These are phyloP conservation scores for Serranus cabrilla DNA, from an alignment of 2,797 vertebrate genomes.

Conservation along the genomic window DNA sequence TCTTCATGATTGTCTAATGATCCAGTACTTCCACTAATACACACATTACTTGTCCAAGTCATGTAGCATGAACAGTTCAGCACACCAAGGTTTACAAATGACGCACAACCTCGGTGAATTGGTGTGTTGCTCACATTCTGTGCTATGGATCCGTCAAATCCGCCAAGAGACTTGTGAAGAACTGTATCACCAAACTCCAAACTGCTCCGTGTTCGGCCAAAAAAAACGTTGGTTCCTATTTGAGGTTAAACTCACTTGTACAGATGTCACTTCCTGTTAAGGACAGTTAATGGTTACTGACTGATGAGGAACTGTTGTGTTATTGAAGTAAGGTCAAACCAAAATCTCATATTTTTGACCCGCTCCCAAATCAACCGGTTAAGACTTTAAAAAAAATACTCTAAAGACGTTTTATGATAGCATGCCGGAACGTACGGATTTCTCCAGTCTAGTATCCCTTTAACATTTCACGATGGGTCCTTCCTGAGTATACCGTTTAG, in stretches of 20 bases:
- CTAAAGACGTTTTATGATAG: slow-evolving; percentile 26
- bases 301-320: slow-evolving; percentile 14
- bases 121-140: slow-evolving; percentile 21
- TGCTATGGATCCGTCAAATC: slow-evolving; percentile 7
- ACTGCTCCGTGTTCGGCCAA: background rate
- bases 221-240: background rate
- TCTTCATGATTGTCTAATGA: slow-evolving; percentile 30
- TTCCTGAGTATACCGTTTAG: slow-evolving; percentile 68
- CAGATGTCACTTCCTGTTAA: slow-evolving; percentile 20
- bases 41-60: slow-evolving; percentile 13
- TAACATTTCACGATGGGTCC: slow-evolving; percentile 68
- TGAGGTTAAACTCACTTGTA: slow-evolving; percentile 3
- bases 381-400: slow-evolving; percentile 6
- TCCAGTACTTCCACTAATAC: slow-evolving; percentile 45
- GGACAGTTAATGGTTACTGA: slow-evolving; percentile 4
- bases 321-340: slow-evolving; percentile 2
- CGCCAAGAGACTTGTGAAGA: background rate
- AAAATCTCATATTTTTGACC: background rate
- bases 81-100: slow-evolving; percentile 38
- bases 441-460: slow-evolving; percentile 55
- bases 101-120: slow-evolving; percentile 14
- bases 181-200: background rate
- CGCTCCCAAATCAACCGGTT: background rate
- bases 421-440: slow-evolving; percentile 39
- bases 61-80: slow-evolving; percentile 33